Evolutionary conservation across 1,140 invertebrate genomes (phyloP).

Genomic region (Cyclargus thomasi): DNA sequence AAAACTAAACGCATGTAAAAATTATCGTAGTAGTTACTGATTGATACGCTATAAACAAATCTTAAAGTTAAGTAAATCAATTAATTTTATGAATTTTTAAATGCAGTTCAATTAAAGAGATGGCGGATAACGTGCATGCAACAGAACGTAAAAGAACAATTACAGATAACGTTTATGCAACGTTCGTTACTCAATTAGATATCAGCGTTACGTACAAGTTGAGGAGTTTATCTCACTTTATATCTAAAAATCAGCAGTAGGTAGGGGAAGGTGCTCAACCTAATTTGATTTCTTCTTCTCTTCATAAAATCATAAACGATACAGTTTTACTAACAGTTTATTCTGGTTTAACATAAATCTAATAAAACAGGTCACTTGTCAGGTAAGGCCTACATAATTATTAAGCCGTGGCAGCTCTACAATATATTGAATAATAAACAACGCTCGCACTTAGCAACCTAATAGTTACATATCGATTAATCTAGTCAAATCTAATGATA

Average conservation of each 20-base stretch:
- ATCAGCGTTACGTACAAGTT: background rate
- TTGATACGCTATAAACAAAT: too few relatives aligned
- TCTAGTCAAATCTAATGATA: constrained; percentile 45
- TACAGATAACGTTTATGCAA: background rate
- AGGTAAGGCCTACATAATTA: constrained; percentile 7
- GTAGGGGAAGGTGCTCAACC: background rate
- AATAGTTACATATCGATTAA: constrained; percentile 30
- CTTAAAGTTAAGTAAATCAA: background rate
- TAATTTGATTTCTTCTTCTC: background rate
- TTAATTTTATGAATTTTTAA: background rate
- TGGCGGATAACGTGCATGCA: background rate
- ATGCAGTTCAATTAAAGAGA: background rate
- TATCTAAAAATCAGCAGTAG: background rate
- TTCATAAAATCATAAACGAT: too few relatives aligned
- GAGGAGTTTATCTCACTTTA: background rate
- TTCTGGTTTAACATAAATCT: background rate
- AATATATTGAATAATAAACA: constrained; percentile 5
- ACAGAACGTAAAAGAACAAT: background rate
- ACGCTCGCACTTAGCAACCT: constrained; percentile 2
- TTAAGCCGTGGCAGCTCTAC: background rate
- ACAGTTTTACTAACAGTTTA: background rate
- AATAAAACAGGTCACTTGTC: constrained; percentile 6
- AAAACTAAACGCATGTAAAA: too few relatives aligned
- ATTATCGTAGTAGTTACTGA: too few relatives aligned
- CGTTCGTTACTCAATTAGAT: background rate